A percentile compares a stretch with the other conserved stretches of the same genome.
These are phyloP conservation scores for Masnerella sp. DNA, from an alignment of 2,888 invertebrate genomes.

Conservation along the genomic window DNA sequence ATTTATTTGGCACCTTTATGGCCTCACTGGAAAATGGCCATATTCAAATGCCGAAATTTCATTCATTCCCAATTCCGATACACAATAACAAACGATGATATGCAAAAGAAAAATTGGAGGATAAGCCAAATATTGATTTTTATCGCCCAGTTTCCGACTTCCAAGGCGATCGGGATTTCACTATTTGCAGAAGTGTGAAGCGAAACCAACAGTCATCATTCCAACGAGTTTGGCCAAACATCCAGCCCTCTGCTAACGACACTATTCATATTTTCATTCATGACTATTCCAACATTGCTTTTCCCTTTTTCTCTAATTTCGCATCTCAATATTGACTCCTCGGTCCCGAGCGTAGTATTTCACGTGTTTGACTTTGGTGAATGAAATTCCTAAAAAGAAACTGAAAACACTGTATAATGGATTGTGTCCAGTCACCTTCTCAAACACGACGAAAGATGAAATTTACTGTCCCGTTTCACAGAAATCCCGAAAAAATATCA, in stretches of 20 bases:
- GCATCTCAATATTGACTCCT: conserved; percentile 27
- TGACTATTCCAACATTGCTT: conserved; percentile 37
- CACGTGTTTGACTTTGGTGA: not conserved
- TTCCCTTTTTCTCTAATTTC: conserved; percentile 20
- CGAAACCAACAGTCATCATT: conserved; percentile 41
- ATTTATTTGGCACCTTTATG: conserved; percentile 48
- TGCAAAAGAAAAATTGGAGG: conserved; percentile 22
- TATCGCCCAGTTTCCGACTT: conserved; percentile 12
- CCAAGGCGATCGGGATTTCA: not conserved
- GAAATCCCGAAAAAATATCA: not conserved
- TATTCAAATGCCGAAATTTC: conserved; percentile 25
- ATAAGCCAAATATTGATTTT: conserved; percentile 51
- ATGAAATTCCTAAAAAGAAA: conserved; percentile 13
- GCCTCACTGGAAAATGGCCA: conserved; percentile 22
- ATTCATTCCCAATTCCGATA: not conserved
- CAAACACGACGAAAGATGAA: not conserved
- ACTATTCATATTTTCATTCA: conserved; percentile 18
- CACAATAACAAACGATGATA: conserved; percentile 7
- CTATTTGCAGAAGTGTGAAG: conserved; percentile 34
- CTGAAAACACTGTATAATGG: not conserved
- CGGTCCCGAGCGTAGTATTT: not conserved
- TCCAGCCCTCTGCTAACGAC: not conserved
- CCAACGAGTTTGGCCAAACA: conserved; percentile 12
- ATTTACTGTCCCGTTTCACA: not conserved
- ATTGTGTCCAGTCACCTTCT: not conserved